Evolutionary conservation across 37 sponge, comb jelly and placozoan species (phyloP), one percentile per base, ranked within the genome.

Genomic region (Amphimedon queenslandica): DNA sequence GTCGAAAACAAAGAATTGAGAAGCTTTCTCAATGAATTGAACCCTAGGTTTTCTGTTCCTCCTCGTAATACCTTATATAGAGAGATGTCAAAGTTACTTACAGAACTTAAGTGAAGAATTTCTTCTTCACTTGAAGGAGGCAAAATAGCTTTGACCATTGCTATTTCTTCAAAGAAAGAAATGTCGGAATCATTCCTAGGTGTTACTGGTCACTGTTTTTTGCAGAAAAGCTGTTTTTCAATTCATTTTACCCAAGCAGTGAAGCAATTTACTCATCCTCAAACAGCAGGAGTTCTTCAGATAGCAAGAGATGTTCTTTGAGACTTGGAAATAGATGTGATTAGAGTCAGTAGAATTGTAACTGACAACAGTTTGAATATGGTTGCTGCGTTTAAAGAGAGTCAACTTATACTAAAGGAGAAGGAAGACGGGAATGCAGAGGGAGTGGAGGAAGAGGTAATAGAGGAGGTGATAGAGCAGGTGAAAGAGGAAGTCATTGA

Each of bases 131-230:
- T n/a, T 47, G 53, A 47, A 47, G 53, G 13, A 18, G 53, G 53
- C 13, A 47, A 47, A 47, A 47, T 47, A 47, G 53, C 53, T 47
- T 8, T 47, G 53, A 47, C 53, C 53, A 47, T 47, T 36, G 76
- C 58, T 63, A 34, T 75, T 2, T 75, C 64, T 63, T 40, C 64
- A 23, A 75, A 75, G 29, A 75, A 75, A 63, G 76, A 41, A 38
- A 21, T 75, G 55, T 39, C 42, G 8, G 23, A 55, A 23, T 73
- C 74, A 11, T 73, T 40, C 58, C 36, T 73, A 6, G 76, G 76
- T n/a, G 23, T 75, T n/a, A 75, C 76, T 31, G 76, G 51, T 37
- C 76, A 75, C 32, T 75, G 37, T 39, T 75, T 63, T 35, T 23
- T 63, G 3, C 3, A 4, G 21, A 47, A 47, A 13, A 18, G 53